These are phyloP conservation scores for Microvelia longipes DNA, from an alignment of 1,140 invertebrate genomes.

Conservation along the genomic window DNA sequence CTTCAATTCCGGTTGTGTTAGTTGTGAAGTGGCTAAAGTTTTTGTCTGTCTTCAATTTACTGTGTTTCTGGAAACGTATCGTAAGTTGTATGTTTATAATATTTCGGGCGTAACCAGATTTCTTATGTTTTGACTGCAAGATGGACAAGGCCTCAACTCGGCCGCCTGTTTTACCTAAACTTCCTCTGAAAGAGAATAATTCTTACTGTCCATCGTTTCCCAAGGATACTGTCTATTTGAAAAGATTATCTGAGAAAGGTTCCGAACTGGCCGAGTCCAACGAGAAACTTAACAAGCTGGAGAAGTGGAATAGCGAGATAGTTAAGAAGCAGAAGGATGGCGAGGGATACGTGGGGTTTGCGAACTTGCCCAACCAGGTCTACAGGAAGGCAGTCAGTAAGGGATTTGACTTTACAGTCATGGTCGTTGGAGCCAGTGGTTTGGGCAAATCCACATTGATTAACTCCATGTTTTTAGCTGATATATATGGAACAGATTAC, in stretches of 20 bases:
- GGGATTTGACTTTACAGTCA: constrained; percentile 97
- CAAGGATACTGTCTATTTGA: background rate
- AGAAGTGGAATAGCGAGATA: background rate
- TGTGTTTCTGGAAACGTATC: too few species aligned
- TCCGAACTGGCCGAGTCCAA: background rate
- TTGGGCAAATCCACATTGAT: constrained; percentile 97
- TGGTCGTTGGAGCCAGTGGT: constrained; percentile 97
- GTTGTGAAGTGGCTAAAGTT: too few species aligned
- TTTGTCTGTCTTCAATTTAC: too few species aligned
- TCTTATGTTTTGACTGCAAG: too few species aligned
- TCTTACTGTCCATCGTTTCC: background rate
- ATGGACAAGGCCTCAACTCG: background rate
- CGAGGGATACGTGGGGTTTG: constrained; percentile 42
- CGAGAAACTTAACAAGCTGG: background rate
- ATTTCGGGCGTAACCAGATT: too few species aligned
- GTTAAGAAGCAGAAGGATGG: background rate
- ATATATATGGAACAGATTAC: constrained; percentile 76
- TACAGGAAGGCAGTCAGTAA: constrained; percentile 98
- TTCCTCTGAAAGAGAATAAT: background rate
- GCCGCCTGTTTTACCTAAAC: background rate
- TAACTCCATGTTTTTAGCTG: constrained; percentile 96
- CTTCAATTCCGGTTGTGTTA: too few species aligned
- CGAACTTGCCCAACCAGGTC: constrained; percentile 95
- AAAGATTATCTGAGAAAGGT: background rate
- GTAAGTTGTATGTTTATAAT: too few species aligned